Base-by-base conservation (phyloP, 2,888 invertebrate species). In the Crocallis elinguaria region DNA sequence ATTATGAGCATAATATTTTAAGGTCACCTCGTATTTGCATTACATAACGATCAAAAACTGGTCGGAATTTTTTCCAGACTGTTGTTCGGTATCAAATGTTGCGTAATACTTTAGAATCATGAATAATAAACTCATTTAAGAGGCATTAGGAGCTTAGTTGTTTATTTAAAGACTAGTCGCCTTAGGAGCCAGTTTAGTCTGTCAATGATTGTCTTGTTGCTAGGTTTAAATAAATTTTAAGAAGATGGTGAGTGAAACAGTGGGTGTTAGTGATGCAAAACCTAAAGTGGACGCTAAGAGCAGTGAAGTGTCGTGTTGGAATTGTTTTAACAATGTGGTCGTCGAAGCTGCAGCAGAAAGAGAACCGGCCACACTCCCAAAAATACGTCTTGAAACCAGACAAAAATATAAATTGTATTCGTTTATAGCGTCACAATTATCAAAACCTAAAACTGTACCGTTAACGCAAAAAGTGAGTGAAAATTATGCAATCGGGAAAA, bases 401-500 rank as follows among this genome's bases (percentile, higher is more conserved):
- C 62, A 78, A 33, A 84, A 82, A 49, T 79, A 85, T 29, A 88
- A 79, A 59, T 71, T 89, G 1, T 89, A 89, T 66, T 77, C 85
- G 6, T 77, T 87, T 66, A 52, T 89, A 11, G 83, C 79, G 6
- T 77, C 84, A 12, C 85, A 89, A 68, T 58, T 89, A 57, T 71
- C 76, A 0, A 82, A 75, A 53, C 88, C 89, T 8, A 88, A 80
- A 73, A 65, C 79, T 32, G 72, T 89, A 7, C 67, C 89, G 9
- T 66, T 89, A 23, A 82, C 85, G 64, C 88, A 88, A 64, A 87
- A 83, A 78, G 74, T 88, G 11, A 77, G 77, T 66, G 77, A 82
- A 68, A 80, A 83, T 65, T 88, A 85, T 60, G 60, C 65, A 1
- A 68, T 82, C 17, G 83, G 78, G 1, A 88, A 88, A 66, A 80